Base-by-base conservation (phyloP, 2,888 invertebrate genomes). In the Calameuta pallipes region DNA sequence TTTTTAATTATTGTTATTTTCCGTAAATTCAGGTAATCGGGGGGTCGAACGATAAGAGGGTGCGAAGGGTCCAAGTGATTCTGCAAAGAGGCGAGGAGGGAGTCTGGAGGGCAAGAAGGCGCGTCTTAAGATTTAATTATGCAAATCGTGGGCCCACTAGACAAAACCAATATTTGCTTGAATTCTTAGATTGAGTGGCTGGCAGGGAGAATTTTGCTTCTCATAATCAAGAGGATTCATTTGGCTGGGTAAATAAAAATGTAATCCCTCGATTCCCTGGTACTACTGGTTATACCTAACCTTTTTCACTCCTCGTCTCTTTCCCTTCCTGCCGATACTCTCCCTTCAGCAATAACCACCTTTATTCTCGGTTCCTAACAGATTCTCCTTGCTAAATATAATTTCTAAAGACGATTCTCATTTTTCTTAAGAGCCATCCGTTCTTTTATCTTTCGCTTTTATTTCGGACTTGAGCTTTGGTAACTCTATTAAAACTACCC, bases 1-100 rank as follows among this genome's bases (percentile, higher is more conserved):
- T 85, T 89, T 89, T 89, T 89, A 90, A 89, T 90, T 89, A 90
- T 89, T 87, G 87, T 86, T 86, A 87, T 87, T 89, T 89, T 89
- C 87, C 85, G 84, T 85, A 83, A 86, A 83, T 80, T 76, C 80
- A 41, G 15, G 41, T 15, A 15, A 41, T 15, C 41, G 41, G 41
- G 4, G 15, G 11, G 70, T 13, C 31, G 12, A 33, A n/a, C 30
- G 70, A 12, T 11, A 30, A 30, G 70, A 41, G 41, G 41, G 41
- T 41, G 41, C 15, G 41, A 41, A 41, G 41, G 41, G 41, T 41
- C 41, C 6, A 15, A 41, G 15, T 41, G 41, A 41, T 41, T 41
- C 41, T 41, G 15, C 4, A 41, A 15, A 6, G 6, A 0, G 6
- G 41, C 15, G 6, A 15, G 15, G 41, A 15, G 37, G 6, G 6